Evolutionary conservation across 2,797 vertebrate genomes (phyloP).

Genomic region (Amblyraja radiata): DNA sequence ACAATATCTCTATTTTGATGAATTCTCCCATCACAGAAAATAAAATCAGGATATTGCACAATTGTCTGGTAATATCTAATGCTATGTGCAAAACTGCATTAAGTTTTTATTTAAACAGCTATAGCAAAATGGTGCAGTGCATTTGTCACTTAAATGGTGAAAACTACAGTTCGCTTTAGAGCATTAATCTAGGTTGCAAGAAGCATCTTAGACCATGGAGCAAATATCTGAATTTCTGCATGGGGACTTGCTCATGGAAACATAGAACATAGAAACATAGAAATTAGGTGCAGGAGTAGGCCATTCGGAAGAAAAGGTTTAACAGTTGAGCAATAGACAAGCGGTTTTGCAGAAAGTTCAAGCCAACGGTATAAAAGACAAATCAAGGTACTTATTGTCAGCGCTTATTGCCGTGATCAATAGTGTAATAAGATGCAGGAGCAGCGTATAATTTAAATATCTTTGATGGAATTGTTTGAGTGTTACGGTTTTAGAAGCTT

Average conservation of each 20-base stretch:
- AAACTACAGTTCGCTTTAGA: not conserved
- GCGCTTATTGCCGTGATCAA: not conserved
- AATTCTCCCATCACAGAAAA: not conserved
- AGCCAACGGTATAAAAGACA: not conserved
- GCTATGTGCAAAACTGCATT: not conserved
- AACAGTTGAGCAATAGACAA: too few species aligned
- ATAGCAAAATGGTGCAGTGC: not conserved
- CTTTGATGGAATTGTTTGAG: not conserved
- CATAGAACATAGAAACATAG: too few species aligned
- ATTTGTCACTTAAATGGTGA: not conserved
- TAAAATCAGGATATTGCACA: not conserved
- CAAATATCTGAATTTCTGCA: too few species aligned
- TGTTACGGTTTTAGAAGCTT: not conserved
- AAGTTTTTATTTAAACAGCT: slow-evolving; percentile 7
- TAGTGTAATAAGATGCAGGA: not conserved
- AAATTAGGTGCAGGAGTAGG: too few species aligned
- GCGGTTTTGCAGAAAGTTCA: too few species aligned
- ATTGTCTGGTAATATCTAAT: not conserved
- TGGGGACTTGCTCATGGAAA: too few species aligned
- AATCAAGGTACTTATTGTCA: not conserved
- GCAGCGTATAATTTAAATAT: not conserved
- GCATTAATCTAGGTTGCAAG: not conserved
- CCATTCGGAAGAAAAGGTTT: too few species aligned
- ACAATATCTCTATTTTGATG: not conserved
- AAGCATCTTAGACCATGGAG: not conserved